Percentiles rank a stretch among this genome's conserved stretches.
Evolutionary conservation across 2,888 invertebrate species (phyloP).

Genomic region (Dione vanillae): DNA sequence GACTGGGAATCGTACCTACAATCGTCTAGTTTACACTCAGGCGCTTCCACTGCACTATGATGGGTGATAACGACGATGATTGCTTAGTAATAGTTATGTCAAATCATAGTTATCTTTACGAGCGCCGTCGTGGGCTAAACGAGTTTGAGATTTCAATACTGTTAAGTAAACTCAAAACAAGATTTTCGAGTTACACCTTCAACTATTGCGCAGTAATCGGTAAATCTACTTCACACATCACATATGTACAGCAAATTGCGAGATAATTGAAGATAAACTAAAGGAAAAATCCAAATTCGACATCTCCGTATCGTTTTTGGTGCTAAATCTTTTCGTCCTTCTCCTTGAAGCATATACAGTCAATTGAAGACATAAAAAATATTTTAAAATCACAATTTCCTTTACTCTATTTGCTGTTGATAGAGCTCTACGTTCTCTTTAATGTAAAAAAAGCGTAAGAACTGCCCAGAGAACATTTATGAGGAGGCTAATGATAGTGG

Average conservation of each 20-base stretch:
- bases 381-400: no score
- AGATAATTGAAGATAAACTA: background rate
- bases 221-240: background rate
- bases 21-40: no score
- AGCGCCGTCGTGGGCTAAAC: constrained; percentile 40
- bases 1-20: no score
- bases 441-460: no score
- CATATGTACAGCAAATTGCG: constrained; percentile 1
- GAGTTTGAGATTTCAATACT: constrained; percentile 44
- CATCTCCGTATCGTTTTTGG: background rate
- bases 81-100: constrained; percentile 23
- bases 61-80: background rate
- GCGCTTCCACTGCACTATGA: no score
- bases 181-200: constrained; percentile 45
- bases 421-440: no score
- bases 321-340: no score
- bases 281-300: background rate
- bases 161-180: constrained; percentile 44
- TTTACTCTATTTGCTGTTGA: no score
- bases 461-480: no score
- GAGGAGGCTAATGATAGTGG: no score
- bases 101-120: constrained; percentile 37
- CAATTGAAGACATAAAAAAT: no score
- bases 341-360: no score
- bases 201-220: constrained; percentile 29